Conservation (phyloP, 1,140 invertebrate species). For the Orchesella cincta region DNA sequence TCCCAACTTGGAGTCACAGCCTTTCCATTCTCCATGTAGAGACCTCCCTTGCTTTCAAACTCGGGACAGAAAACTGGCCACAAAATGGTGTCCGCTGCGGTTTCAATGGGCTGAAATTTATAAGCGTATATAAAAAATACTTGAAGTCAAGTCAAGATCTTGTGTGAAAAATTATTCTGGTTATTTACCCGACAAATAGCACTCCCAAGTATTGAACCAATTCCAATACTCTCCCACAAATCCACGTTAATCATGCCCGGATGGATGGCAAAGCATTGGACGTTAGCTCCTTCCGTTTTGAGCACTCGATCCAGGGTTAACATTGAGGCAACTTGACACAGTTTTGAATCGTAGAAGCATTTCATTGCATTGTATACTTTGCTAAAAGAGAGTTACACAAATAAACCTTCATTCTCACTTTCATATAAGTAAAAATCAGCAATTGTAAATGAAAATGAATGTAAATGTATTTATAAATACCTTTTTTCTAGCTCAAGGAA, state of each 20-base stretch:
- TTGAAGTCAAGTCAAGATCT: neutral
- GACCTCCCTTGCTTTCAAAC: conserved; percentile 70
- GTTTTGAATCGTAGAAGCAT: conserved; percentile 83
- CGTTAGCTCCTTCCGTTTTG: conserved; percentile 59
- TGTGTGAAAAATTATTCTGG: neutral
- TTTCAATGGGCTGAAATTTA: conserved; percentile 65
- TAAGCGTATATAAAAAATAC: neutral
- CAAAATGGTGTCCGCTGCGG: conserved; percentile 73
- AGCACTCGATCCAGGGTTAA: conserved; percentile 67
- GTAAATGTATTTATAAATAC: conserved; percentile 57
- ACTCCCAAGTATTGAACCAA: neutral
- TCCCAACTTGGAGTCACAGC: conserved; percentile 48
- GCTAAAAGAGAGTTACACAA: neutral
- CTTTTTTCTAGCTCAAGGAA: conserved; percentile 76
- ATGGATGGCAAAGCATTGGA: conserved; percentile 75
- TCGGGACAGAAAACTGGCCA: conserved; percentile 71
- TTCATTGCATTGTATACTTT: conserved; percentile 27
- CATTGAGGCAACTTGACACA: conserved; percentile 79
- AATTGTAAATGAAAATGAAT: neutral
- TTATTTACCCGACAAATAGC: conserved; percentile 1
- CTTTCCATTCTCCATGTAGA: conserved; percentile 62
- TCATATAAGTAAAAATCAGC: neutral
- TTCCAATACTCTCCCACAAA: conserved; percentile 26
- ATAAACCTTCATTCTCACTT: neutral
- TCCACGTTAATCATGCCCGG: conserved; percentile 31